These are phyloP conservation scores for Cephus runcator DNA, from an alignment of 2,888 invertebrate genomes.

Conservation along the genomic window DNA sequence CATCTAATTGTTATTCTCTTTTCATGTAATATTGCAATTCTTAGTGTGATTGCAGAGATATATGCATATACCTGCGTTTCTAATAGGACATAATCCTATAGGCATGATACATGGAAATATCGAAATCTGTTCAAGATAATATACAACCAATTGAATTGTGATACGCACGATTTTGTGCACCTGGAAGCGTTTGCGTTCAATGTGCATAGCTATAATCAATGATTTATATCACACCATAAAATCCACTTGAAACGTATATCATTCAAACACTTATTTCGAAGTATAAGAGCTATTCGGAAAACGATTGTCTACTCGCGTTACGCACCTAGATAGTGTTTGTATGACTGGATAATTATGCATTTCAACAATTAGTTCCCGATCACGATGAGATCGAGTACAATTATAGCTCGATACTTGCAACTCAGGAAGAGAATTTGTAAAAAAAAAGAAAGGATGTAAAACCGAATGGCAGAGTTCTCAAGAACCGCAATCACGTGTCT, in stretches of 20 bases:
- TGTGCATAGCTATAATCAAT: not conserved
- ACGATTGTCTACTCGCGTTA: not conserved
- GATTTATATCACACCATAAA: not conserved
- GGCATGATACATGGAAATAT: not conserved
- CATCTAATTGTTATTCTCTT: not conserved
- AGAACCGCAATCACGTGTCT: not conserved
- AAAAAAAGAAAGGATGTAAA: not conserved
- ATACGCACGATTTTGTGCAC: not conserved
- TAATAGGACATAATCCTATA: too few species aligned
- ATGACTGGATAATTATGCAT: not conserved
- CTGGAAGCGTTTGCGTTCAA: not conserved
- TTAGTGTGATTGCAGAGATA: not conserved
- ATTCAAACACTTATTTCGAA: not conserved
- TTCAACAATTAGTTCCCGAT: not conserved
- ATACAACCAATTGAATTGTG: not conserved
- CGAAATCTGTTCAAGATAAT: not conserved
- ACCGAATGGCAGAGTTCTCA: not conserved
- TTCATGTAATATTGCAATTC: not conserved
- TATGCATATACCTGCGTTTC: too few species aligned
- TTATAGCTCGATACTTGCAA: not conserved
- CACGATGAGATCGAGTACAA: not conserved
- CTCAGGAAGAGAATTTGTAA: not conserved
- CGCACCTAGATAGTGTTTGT: not conserved
- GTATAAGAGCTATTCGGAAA: not conserved
- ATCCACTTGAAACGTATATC: not conserved